These are phyloP conservation scores for Hydroisotoma schaefferi DNA, from an alignment of 2,888 invertebrate genomes.

Conservation along the genomic window DNA sequence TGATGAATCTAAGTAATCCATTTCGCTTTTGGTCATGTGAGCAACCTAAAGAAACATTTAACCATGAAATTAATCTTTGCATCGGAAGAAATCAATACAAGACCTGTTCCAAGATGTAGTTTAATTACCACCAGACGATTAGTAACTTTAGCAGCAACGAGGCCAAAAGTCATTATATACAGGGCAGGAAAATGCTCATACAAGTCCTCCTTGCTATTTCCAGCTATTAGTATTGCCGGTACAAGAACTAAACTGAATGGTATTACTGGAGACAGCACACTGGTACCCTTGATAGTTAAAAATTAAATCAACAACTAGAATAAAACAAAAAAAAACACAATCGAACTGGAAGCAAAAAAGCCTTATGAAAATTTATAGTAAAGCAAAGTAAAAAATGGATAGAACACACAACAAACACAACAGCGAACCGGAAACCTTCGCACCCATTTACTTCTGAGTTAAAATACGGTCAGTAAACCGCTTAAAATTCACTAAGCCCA, in stretches of 20 bases:
- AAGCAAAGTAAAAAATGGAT: no score
- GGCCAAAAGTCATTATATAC: slow-evolving; percentile 91
- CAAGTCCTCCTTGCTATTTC: slow-evolving; percentile 78
- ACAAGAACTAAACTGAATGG: slow-evolving; percentile 86
- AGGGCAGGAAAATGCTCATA: slow-evolving; percentile 88
- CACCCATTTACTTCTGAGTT: no score
- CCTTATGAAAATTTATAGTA: no score
- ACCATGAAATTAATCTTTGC: background rate
- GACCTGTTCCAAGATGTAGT: no score
- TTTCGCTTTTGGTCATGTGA: slow-evolving; percentile 98
- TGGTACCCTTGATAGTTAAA: no score
- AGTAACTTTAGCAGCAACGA: slow-evolving; percentile 94
- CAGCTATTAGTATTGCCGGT: slow-evolving; percentile 88
- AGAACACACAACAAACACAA: no score
- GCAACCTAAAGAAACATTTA: slow-evolving; percentile 69
- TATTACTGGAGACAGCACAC: slow-evolving; percentile 93
- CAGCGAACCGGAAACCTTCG: no score
- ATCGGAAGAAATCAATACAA: background rate
- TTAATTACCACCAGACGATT: slow-evolving; percentile 87
- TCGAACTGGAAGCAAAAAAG: no score
- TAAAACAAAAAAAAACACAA: no score
- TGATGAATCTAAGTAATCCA: slow-evolving; percentile 92
- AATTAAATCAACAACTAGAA: no score
- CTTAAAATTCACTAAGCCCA: no score
- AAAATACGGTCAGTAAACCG: no score